A percentile compares a stretch with the other conserved stretches of the same genome.
These are phyloP conservation scores for Lagopus muta DNA, from an alignment of 2,113 vertebrate genomes.

Conservation along the genomic window DNA sequence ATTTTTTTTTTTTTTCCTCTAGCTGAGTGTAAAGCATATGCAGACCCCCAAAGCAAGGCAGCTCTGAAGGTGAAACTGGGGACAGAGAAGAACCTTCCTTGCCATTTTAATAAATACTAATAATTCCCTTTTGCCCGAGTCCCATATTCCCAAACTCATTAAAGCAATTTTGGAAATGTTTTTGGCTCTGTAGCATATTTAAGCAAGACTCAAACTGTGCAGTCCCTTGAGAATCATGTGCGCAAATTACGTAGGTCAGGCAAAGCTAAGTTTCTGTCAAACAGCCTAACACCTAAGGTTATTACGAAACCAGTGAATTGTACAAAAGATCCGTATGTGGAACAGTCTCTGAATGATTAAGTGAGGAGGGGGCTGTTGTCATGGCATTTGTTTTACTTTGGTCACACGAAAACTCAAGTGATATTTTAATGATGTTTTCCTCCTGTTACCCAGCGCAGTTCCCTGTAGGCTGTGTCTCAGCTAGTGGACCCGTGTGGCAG, in stretches of 20 bases:
- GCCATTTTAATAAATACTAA: conserved; percentile 78
- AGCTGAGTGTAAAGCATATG: not conserved
- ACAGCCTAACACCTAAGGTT: conserved; percentile 78
- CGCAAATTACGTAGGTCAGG: conserved; percentile 68
- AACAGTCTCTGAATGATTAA: not conserved
- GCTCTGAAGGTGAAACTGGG: conserved; percentile 55
- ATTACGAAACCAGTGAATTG: conserved; percentile 70
- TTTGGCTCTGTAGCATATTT: conserved; percentile 60
- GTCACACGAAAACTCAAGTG: not conserved
- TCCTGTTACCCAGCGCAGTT: not conserved
- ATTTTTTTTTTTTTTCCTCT: not conserved
- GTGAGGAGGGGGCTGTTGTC: not conserved
- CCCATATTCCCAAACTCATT: conserved; percentile 75
- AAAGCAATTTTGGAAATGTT: conserved; percentile 72
- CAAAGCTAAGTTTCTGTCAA: conserved; percentile 78
- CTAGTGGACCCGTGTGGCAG: rapidly evolving
- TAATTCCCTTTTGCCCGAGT: conserved; percentile 68
- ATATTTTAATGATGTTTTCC: not conserved
- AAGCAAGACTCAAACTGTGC: conserved; percentile 65
- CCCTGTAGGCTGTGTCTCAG: not conserved
- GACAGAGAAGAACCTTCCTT: conserved; percentile 71
- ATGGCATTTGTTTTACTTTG: not conserved
- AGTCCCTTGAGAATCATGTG: conserved; percentile 66
- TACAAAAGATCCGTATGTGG: conserved; percentile 14
- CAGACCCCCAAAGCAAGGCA: conserved; percentile 13